These are phyloP conservation scores for Heterodera carotae DNA, from an alignment of 1,140 invertebrate species.

Conservation along the genomic window DNA sequence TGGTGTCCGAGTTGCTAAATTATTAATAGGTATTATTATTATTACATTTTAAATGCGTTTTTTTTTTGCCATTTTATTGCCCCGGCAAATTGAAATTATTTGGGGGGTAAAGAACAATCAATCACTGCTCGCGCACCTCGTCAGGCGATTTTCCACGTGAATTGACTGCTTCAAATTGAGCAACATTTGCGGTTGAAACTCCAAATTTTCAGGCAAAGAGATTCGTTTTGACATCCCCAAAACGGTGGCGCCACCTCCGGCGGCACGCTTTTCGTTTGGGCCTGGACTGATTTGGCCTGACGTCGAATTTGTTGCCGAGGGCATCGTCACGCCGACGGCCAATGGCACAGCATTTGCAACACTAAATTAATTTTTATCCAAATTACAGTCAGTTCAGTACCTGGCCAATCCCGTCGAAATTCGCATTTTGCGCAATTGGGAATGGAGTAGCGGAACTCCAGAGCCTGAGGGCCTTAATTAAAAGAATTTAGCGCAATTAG, in stretches of 20 bases:
- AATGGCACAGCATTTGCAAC: slow-evolving; percentile 18
- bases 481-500: not conserved
- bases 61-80: slow-evolving; percentile 3
- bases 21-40: no score
- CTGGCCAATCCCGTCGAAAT: slow-evolving; percentile 38
- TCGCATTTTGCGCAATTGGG: slow-evolving; percentile 44
- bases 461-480: slow-evolving; percentile 50
- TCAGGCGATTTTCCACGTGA: slow-evolving; percentile 55
- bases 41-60: slow-evolving; percentile 17
- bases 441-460: slow-evolving; percentile 37
- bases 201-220: slow-evolving; percentile 55
- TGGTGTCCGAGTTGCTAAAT: not conserved
- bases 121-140: slow-evolving; percentile 4
- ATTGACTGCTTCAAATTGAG: slow-evolving; percentile 57
- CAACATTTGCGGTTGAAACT: slow-evolving; percentile 59
- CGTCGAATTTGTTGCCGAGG: not conserved
- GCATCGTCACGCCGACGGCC: slow-evolving; percentile 14
- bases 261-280: slow-evolving; percentile 14
- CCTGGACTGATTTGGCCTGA: slow-evolving; percentile 4
- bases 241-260: not conserved
- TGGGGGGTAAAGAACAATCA: no score
- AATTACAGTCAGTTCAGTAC: not conserved
- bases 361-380: slow-evolving; percentile 1
- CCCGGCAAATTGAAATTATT: no score
- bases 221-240: slow-evolving; percentile 55